Evolutionary conservation across 2,888 invertebrate genomes (phyloP), one percentile per base, ranked within the genome.

Genomic region (Eudemis profundana): DNA sequence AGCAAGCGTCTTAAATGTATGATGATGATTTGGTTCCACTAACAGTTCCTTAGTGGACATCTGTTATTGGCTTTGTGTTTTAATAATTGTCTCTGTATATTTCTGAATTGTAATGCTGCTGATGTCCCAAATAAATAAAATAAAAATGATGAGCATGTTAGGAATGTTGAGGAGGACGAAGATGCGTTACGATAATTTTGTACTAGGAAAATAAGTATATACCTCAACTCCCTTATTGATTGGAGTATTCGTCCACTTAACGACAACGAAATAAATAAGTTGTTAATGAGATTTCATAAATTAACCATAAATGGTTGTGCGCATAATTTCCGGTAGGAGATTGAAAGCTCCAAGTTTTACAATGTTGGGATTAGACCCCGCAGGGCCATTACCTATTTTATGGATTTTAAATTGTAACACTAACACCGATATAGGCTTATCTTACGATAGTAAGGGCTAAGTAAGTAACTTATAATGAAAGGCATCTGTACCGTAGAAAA

Each of bases 261-360:
- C 42, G 33, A 61, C 63, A 63, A 62, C 46, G 47, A 61, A 63
- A 69, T 72, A 71, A 72, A 71, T 71, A 68, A 68, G 61, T 36
- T 63, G 63, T 67, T 72, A 69, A 71, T 70, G 62, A 69, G 67
- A 53, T 66, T 61, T 71, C 68, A 69, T 71, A 69, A 69, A 69
- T 68, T 61, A 56, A 61, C 61, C 60, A 62, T 67, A 67, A 68
- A 67, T 61, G 33, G 27, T 38, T 12, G 23, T n/a, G 19, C 19
- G 10, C 49, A 27, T 53, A 46, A 15, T 60, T 59, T 53, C 46
- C 65, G 21, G 10, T 27, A 8, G n/a, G 36, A 51, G 46, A 53
- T 65, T 53, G 42, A 59, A 19, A 44, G 36, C 33, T 57, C 33
- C 14, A 12, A 21, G 19, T 36, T 59, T 36, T 46, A 59, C 57